phyloP scores from a whole-genome alignment of 2,888 invertebrate genomes.

The Agriopis marginaria region DNA sequence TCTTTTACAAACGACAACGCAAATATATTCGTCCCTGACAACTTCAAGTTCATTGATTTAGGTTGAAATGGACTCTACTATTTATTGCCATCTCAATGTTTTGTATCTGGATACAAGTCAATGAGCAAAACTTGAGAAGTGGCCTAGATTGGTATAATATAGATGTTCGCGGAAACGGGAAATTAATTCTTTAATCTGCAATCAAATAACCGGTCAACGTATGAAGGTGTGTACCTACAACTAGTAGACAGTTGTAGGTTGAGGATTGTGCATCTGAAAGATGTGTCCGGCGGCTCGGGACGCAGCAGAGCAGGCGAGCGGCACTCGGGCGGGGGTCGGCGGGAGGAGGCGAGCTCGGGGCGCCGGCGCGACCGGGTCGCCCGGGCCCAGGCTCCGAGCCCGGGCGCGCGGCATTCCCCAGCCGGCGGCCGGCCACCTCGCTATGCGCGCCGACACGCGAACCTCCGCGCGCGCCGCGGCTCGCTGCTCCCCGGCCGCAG shows the following conservation, averaged over 20 bases:
- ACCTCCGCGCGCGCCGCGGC: constrained; percentile 69
- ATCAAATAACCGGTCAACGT: constrained; percentile 59
- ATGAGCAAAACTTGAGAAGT: not conserved
- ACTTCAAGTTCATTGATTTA: constrained; percentile 45
- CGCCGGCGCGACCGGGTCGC: constrained; percentile 82
- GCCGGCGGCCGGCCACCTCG: constrained; percentile 73
- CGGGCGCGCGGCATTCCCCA: constrained; percentile 76
- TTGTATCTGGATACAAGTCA: not conserved
- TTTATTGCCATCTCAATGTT: constrained; percentile 11
- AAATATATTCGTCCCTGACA: constrained; percentile 39
- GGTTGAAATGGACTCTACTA: constrained; percentile 36
- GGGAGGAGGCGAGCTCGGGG: constrained; percentile 72
- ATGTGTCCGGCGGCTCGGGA: constrained; percentile 72
- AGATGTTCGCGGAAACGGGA: constrained; percentile 27
- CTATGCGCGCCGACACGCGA: constrained; percentile 72
- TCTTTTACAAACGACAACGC: constrained; percentile 46
- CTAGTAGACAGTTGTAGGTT: constrained; percentile 73
- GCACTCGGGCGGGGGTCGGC: constrained; percentile 58
- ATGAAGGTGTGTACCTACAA: constrained; percentile 47
- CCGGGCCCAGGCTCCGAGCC: constrained; percentile 70
- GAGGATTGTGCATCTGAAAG: constrained; percentile 79
- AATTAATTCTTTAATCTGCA: constrained; percentile 54
- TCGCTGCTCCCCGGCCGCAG: constrained; percentile 68
- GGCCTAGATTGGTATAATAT: not conserved
- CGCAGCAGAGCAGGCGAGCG: constrained; percentile 50